phyloP scores from a whole-genome alignment of 2,888 invertebrate genomes.

The Nebria salina region DNA sequence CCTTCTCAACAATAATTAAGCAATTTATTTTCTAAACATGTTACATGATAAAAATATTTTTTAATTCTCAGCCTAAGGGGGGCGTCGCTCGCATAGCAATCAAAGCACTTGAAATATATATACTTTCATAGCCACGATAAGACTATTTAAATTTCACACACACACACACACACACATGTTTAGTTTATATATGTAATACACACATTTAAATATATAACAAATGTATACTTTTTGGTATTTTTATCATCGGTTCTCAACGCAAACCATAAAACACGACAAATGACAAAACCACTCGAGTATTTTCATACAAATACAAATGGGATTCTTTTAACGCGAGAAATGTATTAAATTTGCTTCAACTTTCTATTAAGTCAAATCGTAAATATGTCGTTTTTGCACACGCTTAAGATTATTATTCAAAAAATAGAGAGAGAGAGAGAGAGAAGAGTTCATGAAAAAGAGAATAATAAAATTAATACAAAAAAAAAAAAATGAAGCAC shows the following conservation, averaged over 20 bases:
- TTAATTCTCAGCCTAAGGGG: not conserved
- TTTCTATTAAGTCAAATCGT: not conserved
- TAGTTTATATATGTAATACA: too few relatives aligned
- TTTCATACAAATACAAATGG: not conserved
- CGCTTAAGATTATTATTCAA: too few relatives aligned
- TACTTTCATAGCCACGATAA: not conserved
- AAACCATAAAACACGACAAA: not conserved
- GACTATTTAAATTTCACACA: not conserved
- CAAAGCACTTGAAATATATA: not conserved
- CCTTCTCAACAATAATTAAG: constrained; percentile 1
- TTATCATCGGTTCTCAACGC: not conserved
- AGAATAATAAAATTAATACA: too few relatives aligned
- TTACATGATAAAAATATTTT: not conserved
- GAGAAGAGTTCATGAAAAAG: too few relatives aligned
- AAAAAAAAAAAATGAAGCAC: too few relatives aligned
- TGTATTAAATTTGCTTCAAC: not conserved
- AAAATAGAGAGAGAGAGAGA: too few relatives aligned
- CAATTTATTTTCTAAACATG: not conserved
- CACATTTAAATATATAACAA: too few relatives aligned
- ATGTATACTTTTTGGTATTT: not conserved
- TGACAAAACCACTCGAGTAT: not conserved
- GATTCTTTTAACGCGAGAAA: not conserved
- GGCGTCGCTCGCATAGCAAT: not conserved
- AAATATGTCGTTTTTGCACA: too few relatives aligned
- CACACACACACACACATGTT: too few relatives aligned